Conservation (phyloP, 1,140 invertebrate species). For the Drosophila santomea region DNA sequence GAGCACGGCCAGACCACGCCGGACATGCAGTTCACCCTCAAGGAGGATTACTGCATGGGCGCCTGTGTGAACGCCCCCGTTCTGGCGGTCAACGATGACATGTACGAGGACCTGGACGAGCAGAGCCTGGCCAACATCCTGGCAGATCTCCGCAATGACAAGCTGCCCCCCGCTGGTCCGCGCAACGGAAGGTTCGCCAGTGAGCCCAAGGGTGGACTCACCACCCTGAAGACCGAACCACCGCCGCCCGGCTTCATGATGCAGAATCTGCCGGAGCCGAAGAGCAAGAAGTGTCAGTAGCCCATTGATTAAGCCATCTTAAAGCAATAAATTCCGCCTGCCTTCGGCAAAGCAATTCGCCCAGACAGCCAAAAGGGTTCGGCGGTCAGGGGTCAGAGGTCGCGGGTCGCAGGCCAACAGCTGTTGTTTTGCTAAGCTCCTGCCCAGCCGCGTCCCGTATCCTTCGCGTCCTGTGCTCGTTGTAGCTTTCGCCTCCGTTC, state of each 20-base stretch:
- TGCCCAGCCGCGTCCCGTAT: constrained; percentile 15
- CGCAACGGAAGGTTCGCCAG: constrained; percentile 17
- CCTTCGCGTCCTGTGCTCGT: constrained; percentile 14
- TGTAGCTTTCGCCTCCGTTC: not conserved
- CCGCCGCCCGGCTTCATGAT: constrained; percentile 34
- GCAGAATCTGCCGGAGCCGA: constrained; percentile 23
- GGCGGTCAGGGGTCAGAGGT: not conserved
- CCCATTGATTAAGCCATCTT: constrained; percentile 25
- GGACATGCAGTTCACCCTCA: constrained; percentile 57
- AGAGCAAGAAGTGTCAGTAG: constrained; percentile 9
- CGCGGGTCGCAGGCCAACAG: constrained; percentile 42
- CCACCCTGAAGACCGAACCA: constrained; percentile 18
- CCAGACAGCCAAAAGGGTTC: not conserved
- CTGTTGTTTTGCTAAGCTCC: constrained; percentile 68
- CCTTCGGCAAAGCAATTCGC: constrained; percentile 5
- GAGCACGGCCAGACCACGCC: constrained; percentile 29
- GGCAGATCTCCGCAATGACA: not conserved
- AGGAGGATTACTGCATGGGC: constrained; percentile 27
- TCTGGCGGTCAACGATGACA: constrained; percentile 48
- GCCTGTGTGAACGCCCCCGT: constrained; percentile 61
- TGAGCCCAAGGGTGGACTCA: constrained; percentile 33
- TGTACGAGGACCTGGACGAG: constrained; percentile 52
- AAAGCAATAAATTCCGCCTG: constrained; percentile 53
- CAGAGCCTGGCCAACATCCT: constrained; percentile 18
- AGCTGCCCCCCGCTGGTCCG: constrained; percentile 33